Conservation (phyloP, 2,797 vertebrate species). For the Mastacembelus armatus region DNA sequence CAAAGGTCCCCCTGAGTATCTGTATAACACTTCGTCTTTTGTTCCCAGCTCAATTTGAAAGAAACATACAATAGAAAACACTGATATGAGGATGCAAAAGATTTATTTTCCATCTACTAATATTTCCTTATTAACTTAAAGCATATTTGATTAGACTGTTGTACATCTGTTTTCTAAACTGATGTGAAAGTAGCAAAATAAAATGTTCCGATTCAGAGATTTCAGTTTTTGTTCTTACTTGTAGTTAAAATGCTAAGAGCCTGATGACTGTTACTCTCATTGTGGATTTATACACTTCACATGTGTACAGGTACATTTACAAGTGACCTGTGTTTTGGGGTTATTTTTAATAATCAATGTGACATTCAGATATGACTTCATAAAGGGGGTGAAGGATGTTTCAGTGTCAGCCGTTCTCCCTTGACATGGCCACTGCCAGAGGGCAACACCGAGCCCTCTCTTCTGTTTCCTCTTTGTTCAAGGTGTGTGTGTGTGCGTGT, state of each 20-base stretch:
- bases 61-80: constrained; percentile 7
- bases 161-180: neutral
- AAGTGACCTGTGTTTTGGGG: neutral
- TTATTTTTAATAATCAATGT: constrained; percentile 56
- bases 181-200: too few relatives aligned
- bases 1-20: neutral
- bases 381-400: constrained; percentile 32
- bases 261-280: neutral
- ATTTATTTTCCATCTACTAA: constrained; percentile 14
- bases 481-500: constrained; percentile 7
- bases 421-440: neutral
- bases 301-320: neutral
- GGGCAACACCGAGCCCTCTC: constrained; percentile 23
- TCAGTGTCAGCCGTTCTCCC: constrained; percentile 31
- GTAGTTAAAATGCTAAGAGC: neutral
- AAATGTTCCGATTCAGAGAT: too few relatives aligned
- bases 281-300: neutral
- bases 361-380: constrained; percentile 71
- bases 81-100: constrained; percentile 4
- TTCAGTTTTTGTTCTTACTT: too few relatives aligned
- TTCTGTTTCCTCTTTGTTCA: constrained; percentile 23
- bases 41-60: constrained; percentile 3
- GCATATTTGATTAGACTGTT: neutral
- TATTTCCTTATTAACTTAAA: neutral
- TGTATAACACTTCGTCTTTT: constrained; percentile 18